Percentiles rank a stretch among this genome's conserved stretches.
Conservation (phyloP, 2,113 vertebrate species). For the Hyperoodon ampullatus region DNA sequence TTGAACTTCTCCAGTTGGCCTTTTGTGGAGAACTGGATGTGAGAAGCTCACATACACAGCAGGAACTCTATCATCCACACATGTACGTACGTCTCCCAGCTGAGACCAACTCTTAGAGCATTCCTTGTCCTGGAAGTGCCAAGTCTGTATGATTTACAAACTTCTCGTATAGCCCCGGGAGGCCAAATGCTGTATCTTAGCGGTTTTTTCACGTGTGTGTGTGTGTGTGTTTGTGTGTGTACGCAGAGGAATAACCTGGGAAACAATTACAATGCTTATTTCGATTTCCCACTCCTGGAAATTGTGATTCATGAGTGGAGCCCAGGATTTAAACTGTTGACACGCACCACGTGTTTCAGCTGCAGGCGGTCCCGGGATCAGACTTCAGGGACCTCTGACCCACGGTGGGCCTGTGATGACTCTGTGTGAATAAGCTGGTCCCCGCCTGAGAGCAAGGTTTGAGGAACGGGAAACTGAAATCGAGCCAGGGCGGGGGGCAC, state of each 20-base stretch:
- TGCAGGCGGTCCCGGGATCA: not conserved
- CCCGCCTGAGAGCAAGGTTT: not conserved
- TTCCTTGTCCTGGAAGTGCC: not conserved
- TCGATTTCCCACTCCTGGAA: not conserved
- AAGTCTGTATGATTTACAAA: constrained; percentile 24
- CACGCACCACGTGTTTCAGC: not conserved
- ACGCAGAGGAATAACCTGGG: not conserved
- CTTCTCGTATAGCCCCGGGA: not conserved
- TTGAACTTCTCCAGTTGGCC: not conserved
- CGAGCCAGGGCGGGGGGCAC: too few relatives aligned
- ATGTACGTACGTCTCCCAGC: not conserved
- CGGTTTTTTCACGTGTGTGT: not conserved
- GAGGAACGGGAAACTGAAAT: not conserved
- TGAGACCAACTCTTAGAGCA: not conserved
- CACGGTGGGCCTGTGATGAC: not conserved
- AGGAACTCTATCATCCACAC: not conserved
- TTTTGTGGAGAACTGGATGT: not conserved
- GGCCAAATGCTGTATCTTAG: not conserved
- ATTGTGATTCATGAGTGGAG: not conserved
- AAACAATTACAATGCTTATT: not conserved
- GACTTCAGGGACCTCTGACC: not conserved
- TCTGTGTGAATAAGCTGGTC: not conserved
- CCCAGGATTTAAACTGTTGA: not conserved
- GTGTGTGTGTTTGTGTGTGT: too few relatives aligned
- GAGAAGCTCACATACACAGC: not conserved